A percentile compares a stretch with the other conserved stretches of the same genome.
These are phyloP conservation scores for Lepidiolamprologus cunningtoni DNA, from an alignment of 2,113 vertebrate genomes.

Conservation along the genomic window DNA sequence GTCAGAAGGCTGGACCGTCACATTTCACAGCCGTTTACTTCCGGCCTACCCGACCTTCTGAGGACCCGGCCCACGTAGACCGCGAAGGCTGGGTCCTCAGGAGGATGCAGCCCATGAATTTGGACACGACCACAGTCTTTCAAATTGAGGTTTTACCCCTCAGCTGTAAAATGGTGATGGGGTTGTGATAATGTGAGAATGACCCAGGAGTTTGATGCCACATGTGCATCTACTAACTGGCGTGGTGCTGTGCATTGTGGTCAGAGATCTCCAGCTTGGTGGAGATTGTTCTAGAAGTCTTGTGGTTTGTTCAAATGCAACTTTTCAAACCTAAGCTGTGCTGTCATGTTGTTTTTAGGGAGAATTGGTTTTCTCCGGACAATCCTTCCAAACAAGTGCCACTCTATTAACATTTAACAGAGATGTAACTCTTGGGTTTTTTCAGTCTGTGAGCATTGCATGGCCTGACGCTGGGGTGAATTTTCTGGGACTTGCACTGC, in stretches of 20 bases:
- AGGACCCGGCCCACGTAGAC: too few relatives aligned
- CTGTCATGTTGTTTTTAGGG: accelerated
- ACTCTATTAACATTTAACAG: neutral
- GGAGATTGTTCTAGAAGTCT: neutral
- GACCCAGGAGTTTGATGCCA: neutral
- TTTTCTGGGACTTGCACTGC: neutral
- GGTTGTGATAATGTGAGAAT: accelerated
- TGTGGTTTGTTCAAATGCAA: neutral
- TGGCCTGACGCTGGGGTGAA: neutral
- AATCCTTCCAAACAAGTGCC: neutral
- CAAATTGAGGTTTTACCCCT: neutral
- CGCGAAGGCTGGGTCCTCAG: too few relatives aligned
- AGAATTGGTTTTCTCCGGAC: accelerated
- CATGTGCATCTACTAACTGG: neutral
- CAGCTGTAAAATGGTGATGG: neutral
- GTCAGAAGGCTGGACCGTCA: too few relatives aligned
- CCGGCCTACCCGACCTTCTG: too few relatives aligned
- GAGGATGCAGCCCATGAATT: too few relatives aligned
- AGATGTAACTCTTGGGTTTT: neutral
- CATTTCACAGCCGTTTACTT: too few relatives aligned
- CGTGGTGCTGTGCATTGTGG: neutral
- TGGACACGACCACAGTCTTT: neutral
- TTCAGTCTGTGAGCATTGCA: neutral
- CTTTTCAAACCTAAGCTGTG: neutral
- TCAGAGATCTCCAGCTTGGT: neutral